Base-by-base conservation (phyloP, 2,797 vertebrate species). In the Danio kyathit region DNA sequence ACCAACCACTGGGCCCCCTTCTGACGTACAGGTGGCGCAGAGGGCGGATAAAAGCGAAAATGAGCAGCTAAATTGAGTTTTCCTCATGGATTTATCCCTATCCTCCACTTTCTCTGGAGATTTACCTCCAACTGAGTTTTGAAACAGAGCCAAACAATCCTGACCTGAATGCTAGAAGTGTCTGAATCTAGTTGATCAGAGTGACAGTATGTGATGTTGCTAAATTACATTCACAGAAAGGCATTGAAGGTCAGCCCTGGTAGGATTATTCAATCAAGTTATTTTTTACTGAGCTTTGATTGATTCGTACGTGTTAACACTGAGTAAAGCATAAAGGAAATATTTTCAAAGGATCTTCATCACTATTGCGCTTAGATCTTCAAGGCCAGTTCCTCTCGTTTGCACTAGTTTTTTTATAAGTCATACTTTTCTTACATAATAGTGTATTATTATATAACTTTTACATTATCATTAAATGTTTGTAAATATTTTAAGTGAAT, bases 31-130 rank as follows among this genome's bases (percentile, higher is more conserved):
- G 83, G 72, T 85, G 78, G 79, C 66, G 61, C 43, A 63, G 21
- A 63, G 41, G 57, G 66, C 5, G 17, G 65, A 85, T 85, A 74
- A 56, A 64, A 63, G 69, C 46, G 61, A 83, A 89, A 85, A 72
- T 75, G 80, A 87, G 82, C 75, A 66, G 54, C 69, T 73, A 87
- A 87, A 88, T 83, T 77, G 64, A 80, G 70, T 84, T 88, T 84
- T 67, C 69, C 60, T 81, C 48, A 70, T 73, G 17, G 74, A 74
- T 43, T 7, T 40, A 54, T 57, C n/a, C 7, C 61, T 66, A 21
- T 59, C 41, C 13, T 21, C 29, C 57, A 6, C 38, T 6, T n/a
- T 70, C 43, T 12, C 59, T 81, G 11, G 52, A 43, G 60, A 74
- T 66, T 10, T 16, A 48, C 46, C 54, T 65, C 65, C 63, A 54